These are phyloP conservation scores for Caenorhabditis virilis DNA, from an alignment of 2,888 invertebrate genomes.

Conservation along the genomic window DNA sequence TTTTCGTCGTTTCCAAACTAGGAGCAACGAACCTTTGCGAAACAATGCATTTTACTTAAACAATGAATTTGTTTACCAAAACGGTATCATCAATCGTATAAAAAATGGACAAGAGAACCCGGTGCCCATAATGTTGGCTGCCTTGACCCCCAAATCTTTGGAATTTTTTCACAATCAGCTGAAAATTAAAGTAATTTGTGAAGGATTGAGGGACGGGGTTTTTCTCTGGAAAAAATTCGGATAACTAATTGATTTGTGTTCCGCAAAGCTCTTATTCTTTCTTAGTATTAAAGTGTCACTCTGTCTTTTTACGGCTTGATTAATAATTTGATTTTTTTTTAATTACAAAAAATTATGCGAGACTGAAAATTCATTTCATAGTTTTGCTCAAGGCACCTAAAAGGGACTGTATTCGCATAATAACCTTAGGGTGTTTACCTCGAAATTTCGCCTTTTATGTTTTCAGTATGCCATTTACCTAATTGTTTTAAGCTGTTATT, in stretches of 20 bases:
- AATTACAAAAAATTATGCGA: neutral
- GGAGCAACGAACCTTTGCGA: slow-evolving; percentile 30
- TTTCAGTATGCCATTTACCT: too few species aligned
- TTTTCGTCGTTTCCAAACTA: slow-evolving; percentile 42
- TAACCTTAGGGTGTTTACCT: too few species aligned
- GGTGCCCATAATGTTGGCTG: slow-evolving; percentile 84
- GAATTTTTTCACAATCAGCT: slow-evolving; percentile 81
- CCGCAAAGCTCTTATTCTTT: too few species aligned
- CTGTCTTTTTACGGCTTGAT: neutral
- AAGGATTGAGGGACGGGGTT: slow-evolving; percentile 75
- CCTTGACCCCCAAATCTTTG: slow-evolving; percentile 81
- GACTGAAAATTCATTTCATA: too few species aligned
- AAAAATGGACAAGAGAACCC: slow-evolving; percentile 78
- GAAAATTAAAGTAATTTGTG: slow-evolving; percentile 75
- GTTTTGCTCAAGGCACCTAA: too few species aligned
- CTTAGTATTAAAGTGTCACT: too few species aligned
- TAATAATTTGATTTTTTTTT: neutral
- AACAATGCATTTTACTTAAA: slow-evolving; percentile 69
- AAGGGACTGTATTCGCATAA: too few species aligned
- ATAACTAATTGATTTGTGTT: too few species aligned
- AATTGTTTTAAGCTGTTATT: too few species aligned
- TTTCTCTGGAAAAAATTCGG: slow-evolving; percentile 68
- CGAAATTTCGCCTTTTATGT: too few species aligned
- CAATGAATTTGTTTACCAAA: slow-evolving; percentile 80
- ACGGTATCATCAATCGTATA: slow-evolving; percentile 91